These are phyloP conservation scores for Cricetomys ansorgei DNA, from an alignment of 2,113 vertebrate species.

Conservation along the genomic window DNA sequence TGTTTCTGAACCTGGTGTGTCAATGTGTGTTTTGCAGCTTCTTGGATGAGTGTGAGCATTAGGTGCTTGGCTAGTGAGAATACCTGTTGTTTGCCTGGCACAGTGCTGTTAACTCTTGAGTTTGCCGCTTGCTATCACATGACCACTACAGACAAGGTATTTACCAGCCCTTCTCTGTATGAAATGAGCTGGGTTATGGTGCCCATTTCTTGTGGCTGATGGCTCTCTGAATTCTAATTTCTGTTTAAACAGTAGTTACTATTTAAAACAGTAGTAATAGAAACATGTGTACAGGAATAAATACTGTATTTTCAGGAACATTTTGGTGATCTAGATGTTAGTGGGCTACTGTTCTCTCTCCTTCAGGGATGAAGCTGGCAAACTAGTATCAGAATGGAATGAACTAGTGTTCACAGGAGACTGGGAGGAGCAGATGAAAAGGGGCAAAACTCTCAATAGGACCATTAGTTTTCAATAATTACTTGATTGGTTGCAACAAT, in stretches of 20 bases:
- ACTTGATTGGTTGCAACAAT: not conserved
- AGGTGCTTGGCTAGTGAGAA: too few relatives aligned
- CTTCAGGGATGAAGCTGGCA: too few relatives aligned
- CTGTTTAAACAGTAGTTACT: too few relatives aligned
- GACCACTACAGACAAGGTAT: not conserved
- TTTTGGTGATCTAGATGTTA: too few relatives aligned
- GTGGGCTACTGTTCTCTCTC: too few relatives aligned
- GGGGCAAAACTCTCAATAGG: too few relatives aligned
- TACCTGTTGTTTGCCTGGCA: not conserved
- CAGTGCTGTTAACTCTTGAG: too few relatives aligned
- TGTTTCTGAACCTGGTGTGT: not conserved
- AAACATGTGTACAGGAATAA: not conserved
- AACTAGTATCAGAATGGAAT: not conserved
- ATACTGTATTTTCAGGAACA: not conserved
- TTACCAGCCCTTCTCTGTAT: not conserved
- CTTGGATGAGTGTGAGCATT: not conserved
- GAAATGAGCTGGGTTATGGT: not conserved
- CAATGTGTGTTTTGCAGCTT: not conserved
- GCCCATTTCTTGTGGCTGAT: not conserved
- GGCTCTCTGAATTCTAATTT: not conserved
- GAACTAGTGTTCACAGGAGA: not conserved
- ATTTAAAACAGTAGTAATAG: not conserved
- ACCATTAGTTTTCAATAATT: not conserved
- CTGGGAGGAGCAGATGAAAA: too few relatives aligned
- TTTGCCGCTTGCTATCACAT: not conserved